These are phyloP conservation scores for Dendropsophus ebraccatus DNA, from an alignment of 2,113 vertebrate genomes.

Conservation along the genomic window DNA sequence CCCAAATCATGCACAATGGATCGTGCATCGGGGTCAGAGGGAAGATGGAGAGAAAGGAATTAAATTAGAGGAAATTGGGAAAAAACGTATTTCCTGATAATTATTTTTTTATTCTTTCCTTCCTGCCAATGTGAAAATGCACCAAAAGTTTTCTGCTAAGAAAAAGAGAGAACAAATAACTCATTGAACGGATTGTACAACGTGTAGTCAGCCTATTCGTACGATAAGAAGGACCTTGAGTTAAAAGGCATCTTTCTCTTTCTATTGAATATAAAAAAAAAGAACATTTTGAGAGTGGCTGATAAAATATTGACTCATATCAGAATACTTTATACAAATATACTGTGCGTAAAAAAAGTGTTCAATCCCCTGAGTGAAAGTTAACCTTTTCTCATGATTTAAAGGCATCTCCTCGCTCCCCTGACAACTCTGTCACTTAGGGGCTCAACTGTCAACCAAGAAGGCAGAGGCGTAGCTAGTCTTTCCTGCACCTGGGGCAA, in stretches of 20 bases:
- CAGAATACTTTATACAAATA: neutral
- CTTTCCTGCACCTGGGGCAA: no score
- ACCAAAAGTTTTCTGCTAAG: neutral
- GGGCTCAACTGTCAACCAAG: no score
- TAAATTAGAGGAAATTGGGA: conserved; percentile 34
- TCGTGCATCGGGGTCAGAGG: conserved; percentile 22
- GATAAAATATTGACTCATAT: neutral
- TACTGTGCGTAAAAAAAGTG: neutral
- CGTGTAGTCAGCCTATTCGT: neutral
- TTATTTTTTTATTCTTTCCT: neutral
- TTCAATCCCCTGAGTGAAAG: neutral
- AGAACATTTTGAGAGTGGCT: neutral
- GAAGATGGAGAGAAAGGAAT: neutral
- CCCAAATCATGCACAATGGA: conserved; percentile 1
- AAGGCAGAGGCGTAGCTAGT: no score
- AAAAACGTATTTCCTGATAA: conserved; percentile 31
- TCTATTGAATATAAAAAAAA: neutral
- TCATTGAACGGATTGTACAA: neutral
- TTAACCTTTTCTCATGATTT: neutral
- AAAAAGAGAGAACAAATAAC: neutral
- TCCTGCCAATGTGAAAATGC: neutral
- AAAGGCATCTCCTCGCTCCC: no score
- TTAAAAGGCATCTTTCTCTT: neutral
- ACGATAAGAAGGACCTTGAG: neutral
- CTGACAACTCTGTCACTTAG: no score